These are phyloP conservation scores for Jaculus jaculus DNA, from an alignment of 2,113 vertebrate genomes.

Conservation along the genomic window DNA sequence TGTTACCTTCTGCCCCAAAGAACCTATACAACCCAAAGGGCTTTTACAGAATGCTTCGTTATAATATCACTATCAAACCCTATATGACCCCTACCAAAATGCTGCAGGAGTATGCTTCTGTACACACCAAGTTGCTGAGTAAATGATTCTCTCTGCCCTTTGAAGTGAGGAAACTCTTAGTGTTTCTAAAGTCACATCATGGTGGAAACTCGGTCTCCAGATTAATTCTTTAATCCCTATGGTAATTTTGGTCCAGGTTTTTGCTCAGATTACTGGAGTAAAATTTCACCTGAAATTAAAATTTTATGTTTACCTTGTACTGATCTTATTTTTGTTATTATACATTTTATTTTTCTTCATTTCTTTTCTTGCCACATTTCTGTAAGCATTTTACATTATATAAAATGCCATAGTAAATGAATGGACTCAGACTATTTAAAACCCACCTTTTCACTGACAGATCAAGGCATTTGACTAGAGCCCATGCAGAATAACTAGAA, in stretches of 20 bases:
- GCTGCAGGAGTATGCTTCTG: not conserved
- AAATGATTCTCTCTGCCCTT: not conserved
- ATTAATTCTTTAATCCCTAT: not conserved
- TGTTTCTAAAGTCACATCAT: not conserved
- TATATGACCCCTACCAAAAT: constrained; percentile 49
- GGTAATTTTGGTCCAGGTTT: constrained; percentile 35
- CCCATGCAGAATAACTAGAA: not conserved
- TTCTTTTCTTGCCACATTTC: not conserved
- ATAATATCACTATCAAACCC: not conserved
- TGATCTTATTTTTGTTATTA: not conserved
- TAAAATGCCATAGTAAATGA: constrained; percentile 15
- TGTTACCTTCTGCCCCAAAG: constrained; percentile 41
- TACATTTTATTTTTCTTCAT: not conserved
- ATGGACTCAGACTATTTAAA: not conserved
- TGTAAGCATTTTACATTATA: constrained; percentile 12
- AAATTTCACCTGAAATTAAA: constrained; percentile 9
- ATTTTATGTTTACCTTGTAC: constrained; percentile 27
- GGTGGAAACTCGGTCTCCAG: not conserved
- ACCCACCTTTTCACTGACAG: not conserved
- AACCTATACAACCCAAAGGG: constrained; percentile 13
- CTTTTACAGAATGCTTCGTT: not conserved
- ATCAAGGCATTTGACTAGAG: not conserved
- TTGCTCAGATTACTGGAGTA: not conserved
- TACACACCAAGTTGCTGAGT: not conserved
- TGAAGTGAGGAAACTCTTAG: not conserved